Evolutionary conservation across 2,888 invertebrate species (phyloP).

Genomic region (Sussaba pulchella): DNA sequence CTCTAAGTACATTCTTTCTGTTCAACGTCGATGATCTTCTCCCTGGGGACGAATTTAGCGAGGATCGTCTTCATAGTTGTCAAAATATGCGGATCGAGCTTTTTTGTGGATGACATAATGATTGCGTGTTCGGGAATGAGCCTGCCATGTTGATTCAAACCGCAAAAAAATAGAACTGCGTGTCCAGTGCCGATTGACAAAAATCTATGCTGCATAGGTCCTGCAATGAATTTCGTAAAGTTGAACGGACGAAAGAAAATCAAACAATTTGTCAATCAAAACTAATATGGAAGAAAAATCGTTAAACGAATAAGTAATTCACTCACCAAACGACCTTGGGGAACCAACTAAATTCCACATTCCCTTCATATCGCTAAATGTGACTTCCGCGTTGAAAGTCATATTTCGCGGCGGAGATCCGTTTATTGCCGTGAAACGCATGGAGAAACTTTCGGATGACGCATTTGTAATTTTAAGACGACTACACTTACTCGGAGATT

Average conservation of each 20-base stretch:
- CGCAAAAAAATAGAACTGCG: conserved; percentile 66
- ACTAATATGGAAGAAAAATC: not conserved
- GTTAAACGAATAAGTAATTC: not conserved
- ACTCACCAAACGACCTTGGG: conserved; percentile 22
- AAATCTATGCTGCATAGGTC: conserved; percentile 67
- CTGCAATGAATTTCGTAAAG: conserved; percentile 54
- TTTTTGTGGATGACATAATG: conserved; percentile 1
- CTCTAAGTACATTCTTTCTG: not conserved
- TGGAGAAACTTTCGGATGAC: conserved; percentile 18
- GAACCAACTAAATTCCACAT: conserved; percentile 37
- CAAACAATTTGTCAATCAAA: too few species aligned
- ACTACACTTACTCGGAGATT: conserved; percentile 47
- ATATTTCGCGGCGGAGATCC: conserved; percentile 31
- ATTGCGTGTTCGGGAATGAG: not conserved
- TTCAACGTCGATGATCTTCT: conserved; percentile 19
- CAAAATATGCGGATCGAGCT: not conserved
- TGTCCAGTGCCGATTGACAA: conserved; percentile 60
- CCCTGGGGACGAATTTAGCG: not conserved
- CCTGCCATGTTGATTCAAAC: conserved; percentile 67
- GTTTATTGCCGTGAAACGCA: conserved; percentile 44
- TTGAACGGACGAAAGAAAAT: too few species aligned
- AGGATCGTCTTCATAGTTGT: conserved; percentile 1
- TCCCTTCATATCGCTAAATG: conserved; percentile 12
- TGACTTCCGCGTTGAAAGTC: conserved; percentile 33
- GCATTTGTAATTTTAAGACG: conserved; percentile 10